Base-by-base conservation (phyloP, 92 coral and sea anemone genomes). In the Chrysogorgia sp. region DNA sequence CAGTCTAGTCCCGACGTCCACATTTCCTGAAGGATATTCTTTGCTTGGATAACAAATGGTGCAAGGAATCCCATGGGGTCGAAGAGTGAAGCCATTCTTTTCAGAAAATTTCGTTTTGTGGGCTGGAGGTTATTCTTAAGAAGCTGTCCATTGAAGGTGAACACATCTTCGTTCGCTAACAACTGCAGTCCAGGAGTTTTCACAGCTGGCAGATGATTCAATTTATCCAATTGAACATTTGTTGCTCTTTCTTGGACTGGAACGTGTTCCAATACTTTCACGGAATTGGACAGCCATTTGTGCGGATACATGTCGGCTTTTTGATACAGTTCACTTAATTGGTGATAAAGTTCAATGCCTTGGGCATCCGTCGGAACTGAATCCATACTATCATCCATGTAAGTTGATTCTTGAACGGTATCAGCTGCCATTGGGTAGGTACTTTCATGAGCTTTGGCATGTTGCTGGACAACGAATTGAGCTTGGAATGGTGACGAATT, bases 381-480 rank as follows among this genome's bases (percentile, higher is more conserved):
- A 67, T 88, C 88, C 88, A 88, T 84, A 81, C 89, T 85, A 74
- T 89, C 87, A 59, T 84, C 87, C 90, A 77, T 80, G 77, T 88
- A 80, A 0, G 77, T 81, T 19, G 80, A 58, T 43, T 88, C 69
- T 59, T 84, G 59, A 55, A 87, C 63, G 22, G 86, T 87, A 41
- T 83, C 91, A 19, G 83, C 88, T 32, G 68, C 84, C 15, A 82
- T 25, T 61, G 87, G 90, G 56, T 67, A 61, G 10, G 15, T 41
- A 19, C 61, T 43, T 13, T 74, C 58, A 63, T 53, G 15, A 12
- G 50, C 45, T 45, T 41, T 22, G 15, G 91, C 82, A 67, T 81
- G 76, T 49, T 76, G 13, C 41, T 79, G 78, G 32, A 85, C 81
- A 21, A 83, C 88, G 61, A 83, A 86, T 83, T 86, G 90, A 5